Base-by-base conservation (phyloP, 2,888 invertebrate species). In the Agrypnus murinus region DNA sequence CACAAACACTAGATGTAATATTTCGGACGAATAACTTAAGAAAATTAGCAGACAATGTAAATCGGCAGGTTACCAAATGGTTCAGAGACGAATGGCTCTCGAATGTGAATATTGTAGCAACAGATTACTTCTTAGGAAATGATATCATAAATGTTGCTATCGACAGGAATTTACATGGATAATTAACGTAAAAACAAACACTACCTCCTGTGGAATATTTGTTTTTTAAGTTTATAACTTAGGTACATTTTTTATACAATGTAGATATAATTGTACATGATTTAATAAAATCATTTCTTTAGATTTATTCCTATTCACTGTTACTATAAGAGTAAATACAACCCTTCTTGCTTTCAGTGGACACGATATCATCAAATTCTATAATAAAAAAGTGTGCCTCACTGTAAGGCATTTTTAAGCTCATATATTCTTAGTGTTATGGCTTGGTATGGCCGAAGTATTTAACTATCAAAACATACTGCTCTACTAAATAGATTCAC, bases 111-210 rank as follows among this genome's bases (percentile, higher is more conserved):
- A 90, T 93, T 25, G 88, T 94, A 1, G 90, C 93, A 0, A 89
- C 92, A 5, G 94, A 94, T 83, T 94, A 91, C 82, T 92, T 93
- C 79, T 86, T 92, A 71, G 90, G 89, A 14, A 92, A 91, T 48
- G 92, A 93, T 81, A 87, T 94, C 32, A 87, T 93, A 48, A 92
- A 93, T 79, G 84, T 90, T 45, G 90, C 92, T 0, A 90, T 92
- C 77, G 86, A 87, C 67, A 78, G 65, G 77, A 85, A 80, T 69
- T 73, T 67, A 69, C 43, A 72, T 12, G 58, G 75, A 72, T 77
- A 70, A 73, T 67, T 40, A 65, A 58, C 9, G 25, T 57, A 58
- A 25, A n/a, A 53, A 15, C 5, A n/a, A 3, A 10, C 19, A 31
- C 48, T 48, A 48, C 48, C 48, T 48, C 48, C 2, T n/a, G 19